These are phyloP conservation scores for Prunella strophiata DNA, from an alignment of 2,797 vertebrate species.

Conservation along the genomic window DNA sequence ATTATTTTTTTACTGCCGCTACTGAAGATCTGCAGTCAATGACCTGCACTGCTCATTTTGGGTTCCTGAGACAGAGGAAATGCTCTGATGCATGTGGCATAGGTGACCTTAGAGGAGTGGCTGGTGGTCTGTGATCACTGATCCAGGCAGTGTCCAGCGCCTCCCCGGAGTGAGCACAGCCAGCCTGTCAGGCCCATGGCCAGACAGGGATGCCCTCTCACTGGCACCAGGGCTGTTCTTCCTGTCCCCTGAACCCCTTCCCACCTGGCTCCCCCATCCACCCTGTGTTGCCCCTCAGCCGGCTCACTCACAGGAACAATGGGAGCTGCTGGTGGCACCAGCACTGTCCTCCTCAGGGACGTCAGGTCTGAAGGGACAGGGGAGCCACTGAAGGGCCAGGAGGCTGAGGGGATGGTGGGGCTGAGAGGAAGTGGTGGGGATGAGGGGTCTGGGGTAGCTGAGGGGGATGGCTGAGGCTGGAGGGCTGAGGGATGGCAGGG, in stretches of 20 bases:
- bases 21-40: background rate
- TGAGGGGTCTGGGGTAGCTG: background rate
- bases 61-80: accelerated
- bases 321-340: background rate
- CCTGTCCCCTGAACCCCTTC: background rate
- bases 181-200: background rate
- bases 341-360: background rate
- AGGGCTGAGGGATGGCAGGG: background rate
- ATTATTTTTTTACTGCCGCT: background rate
- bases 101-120: background rate
- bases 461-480: background rate
- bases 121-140: background rate
- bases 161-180: background rate
- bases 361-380: background rate
- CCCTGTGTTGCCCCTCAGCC: accelerated
- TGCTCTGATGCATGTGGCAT: background rate
- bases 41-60: background rate
- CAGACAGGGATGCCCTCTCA: background rate
- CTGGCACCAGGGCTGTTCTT: accelerated
- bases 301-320: background rate
- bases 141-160: background rate
- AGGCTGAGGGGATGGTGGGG: background rate
- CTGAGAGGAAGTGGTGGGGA: background rate
- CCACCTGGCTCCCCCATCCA: accelerated
- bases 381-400: background rate